phyloP scores from a whole-genome alignment of 1,140 invertebrate species.

The Caenorhabditis inopinata region DNA sequence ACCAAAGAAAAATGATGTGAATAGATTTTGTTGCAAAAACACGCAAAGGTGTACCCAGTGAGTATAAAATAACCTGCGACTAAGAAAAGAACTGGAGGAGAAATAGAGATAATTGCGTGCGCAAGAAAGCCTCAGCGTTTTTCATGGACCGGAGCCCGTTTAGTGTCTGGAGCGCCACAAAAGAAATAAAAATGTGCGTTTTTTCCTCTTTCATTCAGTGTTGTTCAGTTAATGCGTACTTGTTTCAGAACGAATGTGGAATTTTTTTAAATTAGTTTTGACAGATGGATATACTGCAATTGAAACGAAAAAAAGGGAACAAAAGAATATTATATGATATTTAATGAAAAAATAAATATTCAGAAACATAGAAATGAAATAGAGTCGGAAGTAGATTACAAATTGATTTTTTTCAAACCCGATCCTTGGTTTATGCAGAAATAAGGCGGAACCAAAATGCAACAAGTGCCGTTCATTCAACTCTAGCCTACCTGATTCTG shows the following conservation, averaged over 20 bases:
- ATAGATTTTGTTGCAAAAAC: neutral
- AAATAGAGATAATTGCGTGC: slow-evolving; percentile 21
- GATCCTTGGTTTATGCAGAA: no score
- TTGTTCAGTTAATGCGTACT: no score
- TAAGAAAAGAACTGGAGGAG: neutral
- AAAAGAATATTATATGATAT: no score
- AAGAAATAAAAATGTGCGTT: neutral
- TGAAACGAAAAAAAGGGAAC: no score
- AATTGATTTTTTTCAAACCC: no score
- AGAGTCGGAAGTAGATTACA: no score
- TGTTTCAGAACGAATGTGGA: no score
- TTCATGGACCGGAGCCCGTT: slow-evolving; percentile 17
- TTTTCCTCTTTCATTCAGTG: neutral
- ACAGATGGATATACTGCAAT: no score
- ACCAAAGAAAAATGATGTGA: neutral
- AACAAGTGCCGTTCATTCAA: neutral
- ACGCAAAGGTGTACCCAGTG: neutral
- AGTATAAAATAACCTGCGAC: slow-evolving; percentile 1
- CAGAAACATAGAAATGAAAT: no score
- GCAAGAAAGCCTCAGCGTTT: neutral
- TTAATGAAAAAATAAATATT: no score
- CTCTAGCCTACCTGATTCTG: neutral
- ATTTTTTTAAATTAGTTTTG: no score
- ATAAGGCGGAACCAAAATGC: neutral
- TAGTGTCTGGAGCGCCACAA: neutral